These are phyloP conservation scores for Istiophorus platypterus DNA, from an alignment of 2,113 vertebrate species.

Conservation along the genomic window DNA sequence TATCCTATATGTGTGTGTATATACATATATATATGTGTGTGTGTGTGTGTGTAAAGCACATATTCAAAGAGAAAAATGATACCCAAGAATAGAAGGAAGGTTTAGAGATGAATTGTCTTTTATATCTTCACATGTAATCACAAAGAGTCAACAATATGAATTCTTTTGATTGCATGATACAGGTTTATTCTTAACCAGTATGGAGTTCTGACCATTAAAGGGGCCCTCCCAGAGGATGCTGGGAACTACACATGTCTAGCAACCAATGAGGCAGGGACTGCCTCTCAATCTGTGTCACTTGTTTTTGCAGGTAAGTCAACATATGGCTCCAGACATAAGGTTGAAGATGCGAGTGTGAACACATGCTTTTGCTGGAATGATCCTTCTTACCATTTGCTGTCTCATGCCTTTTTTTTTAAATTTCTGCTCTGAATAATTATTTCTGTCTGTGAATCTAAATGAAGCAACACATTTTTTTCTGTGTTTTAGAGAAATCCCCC, in stretches of 20 bases:
- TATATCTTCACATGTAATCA: conserved; percentile 65
- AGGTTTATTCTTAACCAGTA: conserved; percentile 78
- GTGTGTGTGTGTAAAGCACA: conserved; percentile 34
- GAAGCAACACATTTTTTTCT: too few species aligned
- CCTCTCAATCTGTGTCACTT: conserved; percentile 69
- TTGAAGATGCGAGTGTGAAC: neutral
- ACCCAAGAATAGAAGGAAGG: conserved; percentile 32
- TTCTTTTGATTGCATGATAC: conserved; percentile 39
- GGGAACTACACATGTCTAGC: conserved; percentile 93
- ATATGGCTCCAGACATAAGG: neutral
- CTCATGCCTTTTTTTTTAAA: too few species aligned
- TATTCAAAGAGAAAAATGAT: conserved; percentile 42
- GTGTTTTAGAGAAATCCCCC: conserved; percentile 1
- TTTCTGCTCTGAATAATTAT: neutral
- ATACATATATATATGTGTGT: too few species aligned
- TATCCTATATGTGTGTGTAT: conserved; percentile 15
- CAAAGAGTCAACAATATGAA: conserved; percentile 39
- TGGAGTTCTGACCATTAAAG: conserved; percentile 87
- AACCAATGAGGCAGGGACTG: conserved; percentile 83
- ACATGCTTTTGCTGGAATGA: neutral
- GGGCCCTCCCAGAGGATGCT: conserved; percentile 88
- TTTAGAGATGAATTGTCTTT: conserved; percentile 31
- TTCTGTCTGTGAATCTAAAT: neutral
- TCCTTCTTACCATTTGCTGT: neutral
- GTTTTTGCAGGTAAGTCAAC: conserved; percentile 81